Conservation (phyloP, 2,113 vertebrate genomes). For the Phalacrocorax brasilianus region DNA sequence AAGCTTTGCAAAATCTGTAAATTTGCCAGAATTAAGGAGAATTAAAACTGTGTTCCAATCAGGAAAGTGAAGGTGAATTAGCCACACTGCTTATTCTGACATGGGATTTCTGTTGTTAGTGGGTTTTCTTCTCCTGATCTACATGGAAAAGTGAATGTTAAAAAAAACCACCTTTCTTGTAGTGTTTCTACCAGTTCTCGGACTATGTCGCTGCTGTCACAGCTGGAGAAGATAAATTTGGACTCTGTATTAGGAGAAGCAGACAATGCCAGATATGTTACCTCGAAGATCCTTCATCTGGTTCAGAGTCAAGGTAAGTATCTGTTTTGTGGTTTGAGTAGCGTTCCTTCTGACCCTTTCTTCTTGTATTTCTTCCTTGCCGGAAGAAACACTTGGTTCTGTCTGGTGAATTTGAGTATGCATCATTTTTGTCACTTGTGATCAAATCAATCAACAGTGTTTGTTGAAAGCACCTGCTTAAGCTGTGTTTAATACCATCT, state of each 20-base stretch:
- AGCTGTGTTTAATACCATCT: background rate
- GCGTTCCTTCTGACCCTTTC: background rate
- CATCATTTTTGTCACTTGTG: background rate
- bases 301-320: conserved; percentile 92
- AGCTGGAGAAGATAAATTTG: conserved; percentile 89
- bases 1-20: background rate
- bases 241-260: conserved; percentile 77
- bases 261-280: conserved; percentile 85
- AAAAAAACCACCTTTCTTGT: conserved; percentile 10
- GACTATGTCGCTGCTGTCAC: conserved; percentile 84
- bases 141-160: background rate
- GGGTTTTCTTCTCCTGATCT: background rate
- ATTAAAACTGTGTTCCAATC: background rate
- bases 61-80: background rate
- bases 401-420: background rate
- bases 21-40: background rate
- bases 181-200: conserved; percentile 87
- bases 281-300: conserved; percentile 93
- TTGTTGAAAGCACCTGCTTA: background rate
- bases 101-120: background rate
- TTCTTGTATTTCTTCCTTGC: background rate
- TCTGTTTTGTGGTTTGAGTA: background rate
- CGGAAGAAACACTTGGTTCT: background rate
- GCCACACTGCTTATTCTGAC: background rate
- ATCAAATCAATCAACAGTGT: background rate